Conservation (phyloP, 2,113 vertebrate species). For the Candoia aspera region DNA sequence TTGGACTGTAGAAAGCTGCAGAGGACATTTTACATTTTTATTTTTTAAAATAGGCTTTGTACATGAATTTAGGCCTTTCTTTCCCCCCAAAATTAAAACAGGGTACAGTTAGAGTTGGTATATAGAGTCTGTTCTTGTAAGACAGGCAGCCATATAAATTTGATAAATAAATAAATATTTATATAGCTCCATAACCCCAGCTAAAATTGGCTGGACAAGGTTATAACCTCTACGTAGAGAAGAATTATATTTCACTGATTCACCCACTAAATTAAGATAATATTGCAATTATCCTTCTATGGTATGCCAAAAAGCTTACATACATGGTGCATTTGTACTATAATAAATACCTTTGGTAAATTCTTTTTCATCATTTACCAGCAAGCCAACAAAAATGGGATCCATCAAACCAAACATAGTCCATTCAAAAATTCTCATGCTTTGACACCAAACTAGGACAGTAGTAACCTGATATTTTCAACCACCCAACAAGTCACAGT, state of each 20-base stretch:
- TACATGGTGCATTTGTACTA: background rate
- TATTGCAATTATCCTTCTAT: background rate
- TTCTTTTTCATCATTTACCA: background rate
- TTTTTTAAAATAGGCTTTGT: background rate
- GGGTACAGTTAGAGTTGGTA: background rate
- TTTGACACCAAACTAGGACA: background rate
- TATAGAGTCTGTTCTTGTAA: background rate
- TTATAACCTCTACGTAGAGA: background rate
- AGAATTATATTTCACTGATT: background rate
- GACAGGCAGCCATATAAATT: no score
- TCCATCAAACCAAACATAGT: background rate
- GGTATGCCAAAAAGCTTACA: background rate
- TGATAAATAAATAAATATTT: background rate
- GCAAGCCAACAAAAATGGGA: background rate
- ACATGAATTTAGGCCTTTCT: background rate
- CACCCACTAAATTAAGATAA: background rate
- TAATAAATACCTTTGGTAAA: background rate
- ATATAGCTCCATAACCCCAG: background rate
- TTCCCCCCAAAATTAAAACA: constrained; percentile 13
- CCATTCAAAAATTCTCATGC: background rate
- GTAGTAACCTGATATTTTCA: background rate
- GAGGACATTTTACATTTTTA: constrained; percentile 6
- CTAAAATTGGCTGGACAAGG: background rate
- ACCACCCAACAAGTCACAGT: background rate
- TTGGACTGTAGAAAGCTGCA: constrained; percentile 5